phyloP scores from a whole-genome alignment of 2,797 vertebrate genomes.

The Phalanger gymnotis region DNA sequence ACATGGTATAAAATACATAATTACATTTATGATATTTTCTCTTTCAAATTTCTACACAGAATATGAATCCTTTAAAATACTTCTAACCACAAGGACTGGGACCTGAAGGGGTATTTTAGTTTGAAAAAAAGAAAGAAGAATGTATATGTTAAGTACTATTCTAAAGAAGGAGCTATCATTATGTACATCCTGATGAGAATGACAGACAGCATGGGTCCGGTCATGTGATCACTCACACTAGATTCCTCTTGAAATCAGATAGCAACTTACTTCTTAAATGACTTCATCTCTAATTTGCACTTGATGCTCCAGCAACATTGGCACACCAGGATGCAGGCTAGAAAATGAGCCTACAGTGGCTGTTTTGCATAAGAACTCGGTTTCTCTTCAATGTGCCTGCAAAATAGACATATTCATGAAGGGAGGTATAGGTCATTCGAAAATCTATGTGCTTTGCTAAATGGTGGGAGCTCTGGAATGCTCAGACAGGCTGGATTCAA shows the following conservation, averaged over 20 bases:
- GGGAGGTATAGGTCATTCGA: neutral
- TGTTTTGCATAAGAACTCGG: constrained; percentile 48
- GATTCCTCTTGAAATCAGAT: constrained; percentile 49
- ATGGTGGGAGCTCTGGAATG: neutral
- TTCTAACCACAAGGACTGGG: constrained; percentile 5
- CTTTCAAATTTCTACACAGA: constrained; percentile 38
- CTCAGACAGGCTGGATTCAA: neutral
- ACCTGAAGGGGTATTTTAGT: constrained; percentile 33
- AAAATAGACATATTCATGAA: constrained; percentile 6
- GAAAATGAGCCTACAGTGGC: constrained; percentile 49
- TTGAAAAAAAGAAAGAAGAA: constrained; percentile 25
- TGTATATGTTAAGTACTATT: constrained; percentile 2
- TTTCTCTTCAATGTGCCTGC: constrained; percentile 45
- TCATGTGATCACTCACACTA: constrained; percentile 57
- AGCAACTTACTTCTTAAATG: constrained; percentile 62
- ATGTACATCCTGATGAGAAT: constrained; percentile 59
- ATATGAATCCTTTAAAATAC: constrained; percentile 42
- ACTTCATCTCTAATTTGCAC: constrained; percentile 73
- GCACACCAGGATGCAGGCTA: constrained; percentile 60
- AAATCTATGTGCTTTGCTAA: neutral
- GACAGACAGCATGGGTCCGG: constrained; percentile 54
- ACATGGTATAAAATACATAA: constrained; percentile 17
- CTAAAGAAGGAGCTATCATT: constrained; percentile 45
- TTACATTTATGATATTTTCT: constrained; percentile 40
- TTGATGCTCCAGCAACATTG: constrained; percentile 48